A percentile compares a stretch with the other conserved stretches of the same genome.
Evolutionary conservation across 2,888 invertebrate genomes (phyloP).

Genomic region (Tipula helvola): DNA sequence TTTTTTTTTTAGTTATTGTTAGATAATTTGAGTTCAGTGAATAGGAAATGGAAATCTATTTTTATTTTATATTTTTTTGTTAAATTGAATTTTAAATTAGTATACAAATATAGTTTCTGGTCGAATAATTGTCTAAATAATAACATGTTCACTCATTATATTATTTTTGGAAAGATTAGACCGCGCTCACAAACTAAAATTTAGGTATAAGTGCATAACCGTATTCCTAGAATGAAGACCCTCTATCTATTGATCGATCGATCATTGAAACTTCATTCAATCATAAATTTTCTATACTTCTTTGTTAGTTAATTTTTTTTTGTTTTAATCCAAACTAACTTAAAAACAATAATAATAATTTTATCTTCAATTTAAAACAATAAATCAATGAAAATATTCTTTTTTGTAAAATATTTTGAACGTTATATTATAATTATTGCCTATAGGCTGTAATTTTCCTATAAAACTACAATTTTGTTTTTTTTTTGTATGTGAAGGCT

Average conservation of each 20-base stretch:
- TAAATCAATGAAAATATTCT: conserved; percentile 26
- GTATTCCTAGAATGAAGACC: background rate
- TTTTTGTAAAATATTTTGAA: background rate
- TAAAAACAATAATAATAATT: background rate
- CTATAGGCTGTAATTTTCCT: conserved; percentile 15
- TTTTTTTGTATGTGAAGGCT: conserved; percentile 7
- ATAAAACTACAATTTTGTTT: background rate
- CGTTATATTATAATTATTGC: conserved; percentile 18
- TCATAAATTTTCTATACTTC: background rate
- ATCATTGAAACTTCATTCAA: background rate
- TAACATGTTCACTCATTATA: background rate
- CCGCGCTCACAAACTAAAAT: background rate
- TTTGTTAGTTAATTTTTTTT: background rate
- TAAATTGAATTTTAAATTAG: background rate
- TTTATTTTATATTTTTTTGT: background rate
- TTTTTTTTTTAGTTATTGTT: background rate
- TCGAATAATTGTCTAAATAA: background rate
- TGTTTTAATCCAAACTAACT: background rate
- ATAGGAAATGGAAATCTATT: background rate
- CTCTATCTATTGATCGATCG: background rate
- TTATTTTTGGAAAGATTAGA: background rate
- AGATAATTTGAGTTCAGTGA: conserved; percentile 9
- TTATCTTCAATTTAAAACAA: conserved; percentile 26
- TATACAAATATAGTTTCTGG: background rate
- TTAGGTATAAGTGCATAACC: background rate